Evolutionary conservation across 64 coral and sea anemone genomes (phyloP), one percentile per base, ranked within the genome.

Genomic region (Trachythela sp.): DNA sequence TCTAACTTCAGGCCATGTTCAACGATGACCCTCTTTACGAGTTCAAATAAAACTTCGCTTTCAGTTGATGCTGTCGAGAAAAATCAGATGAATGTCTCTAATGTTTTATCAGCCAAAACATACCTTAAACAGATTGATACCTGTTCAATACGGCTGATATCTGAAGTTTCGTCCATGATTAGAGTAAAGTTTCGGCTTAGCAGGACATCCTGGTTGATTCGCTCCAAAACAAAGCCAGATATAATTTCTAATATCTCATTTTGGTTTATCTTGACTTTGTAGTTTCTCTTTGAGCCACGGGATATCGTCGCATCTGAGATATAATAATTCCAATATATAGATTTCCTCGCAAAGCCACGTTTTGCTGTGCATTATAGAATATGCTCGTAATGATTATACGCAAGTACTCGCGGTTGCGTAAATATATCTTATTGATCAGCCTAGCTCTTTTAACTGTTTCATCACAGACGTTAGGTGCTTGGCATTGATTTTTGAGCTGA

Each of bases 71-170:
- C 84, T 72, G 90, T 91, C n/a, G 84, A 85, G 70, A 91, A 91
- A 85, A 91, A 91, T 86, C 90, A 84, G 86, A 91, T 85, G 24
- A 91, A 91, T 86, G 68, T 91, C 70, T 91, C 64, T 51, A 86
- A 59, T 91, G 70, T 91, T 85, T 91, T 70, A 67, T 59, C 90
- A 86, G 84, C 70, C 54, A 80, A 86, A 91, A 91, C 67, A 45
- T 91, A 91, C 90, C 90, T 91, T 85, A 91, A 85, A 84, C 90
- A 91, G 54, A 91, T 86, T 60, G 90, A 91, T 87, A 91, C 90
- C 84, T 91, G 84, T 68, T 91, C 90, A 68, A 85, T 76, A 75
- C 90, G 84, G 86, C 90, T 91, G 64, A 48, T 91, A 83, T 91
- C 84, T 91, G 90, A 91, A 75, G 90, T 91, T 91, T 86, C 90